phyloP scores from a whole-genome alignment of 1,140 invertebrate genomes.

The Ceratosolen solmsi region DNA sequence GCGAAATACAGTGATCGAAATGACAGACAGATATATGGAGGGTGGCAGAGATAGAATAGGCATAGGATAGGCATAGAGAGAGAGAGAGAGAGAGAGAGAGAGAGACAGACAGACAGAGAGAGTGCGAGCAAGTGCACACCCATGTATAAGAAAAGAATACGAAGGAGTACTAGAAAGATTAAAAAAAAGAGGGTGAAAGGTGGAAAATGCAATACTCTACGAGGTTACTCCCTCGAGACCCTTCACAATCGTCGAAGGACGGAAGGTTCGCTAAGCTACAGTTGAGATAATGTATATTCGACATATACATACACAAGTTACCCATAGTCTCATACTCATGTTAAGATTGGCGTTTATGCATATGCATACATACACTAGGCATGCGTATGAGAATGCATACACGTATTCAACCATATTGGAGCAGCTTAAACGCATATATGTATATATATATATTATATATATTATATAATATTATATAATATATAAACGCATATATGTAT shows the following conservation, averaged over 20 bases:
- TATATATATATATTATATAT: not conserved
- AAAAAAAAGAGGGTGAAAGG: slow-evolving; percentile 24
- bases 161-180: not conserved
- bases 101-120: not conserved
- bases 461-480: too few relatives aligned
- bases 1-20: too few relatives aligned
- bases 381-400: not conserved
- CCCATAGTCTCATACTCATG: too few relatives aligned
- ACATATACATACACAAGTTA: too few relatives aligned
- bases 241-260: slow-evolving; percentile 48
- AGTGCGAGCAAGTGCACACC: not conserved
- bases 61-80: not conserved
- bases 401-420: too few relatives aligned
- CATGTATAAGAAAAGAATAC: not conserved
- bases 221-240: slow-evolving; percentile 46
- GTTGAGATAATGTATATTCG: slow-evolving; percentile 19
- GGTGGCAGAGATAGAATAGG: not conserved
- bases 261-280: slow-evolving; percentile 37
- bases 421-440: not conserved
- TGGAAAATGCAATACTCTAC: slow-evolving; percentile 48
- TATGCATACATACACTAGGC: not conserved
- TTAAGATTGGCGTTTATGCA: too few relatives aligned
- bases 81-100: not conserved
- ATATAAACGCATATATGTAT: slow-evolving; percentile 9
- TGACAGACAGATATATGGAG: too few relatives aligned